phyloP scores from a whole-genome alignment of 2,888 invertebrate species.

The Epinotia nisella region DNA sequence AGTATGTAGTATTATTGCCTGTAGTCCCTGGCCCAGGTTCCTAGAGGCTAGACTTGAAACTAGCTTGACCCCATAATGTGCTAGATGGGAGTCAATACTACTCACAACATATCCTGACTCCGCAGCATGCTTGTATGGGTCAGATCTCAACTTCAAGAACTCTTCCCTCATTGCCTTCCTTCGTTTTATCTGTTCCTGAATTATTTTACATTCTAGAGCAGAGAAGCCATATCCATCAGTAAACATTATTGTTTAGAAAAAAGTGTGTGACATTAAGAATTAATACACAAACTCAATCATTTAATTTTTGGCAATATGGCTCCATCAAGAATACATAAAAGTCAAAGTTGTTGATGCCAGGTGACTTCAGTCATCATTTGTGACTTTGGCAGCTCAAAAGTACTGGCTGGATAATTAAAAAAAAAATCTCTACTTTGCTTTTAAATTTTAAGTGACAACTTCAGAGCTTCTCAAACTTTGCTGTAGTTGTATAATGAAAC shows the following conservation, averaged over 20 bases:
- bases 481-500: conserved; percentile 18
- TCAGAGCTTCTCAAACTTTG: conserved; percentile 20
- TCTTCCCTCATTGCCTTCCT: conserved; percentile 87
- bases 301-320: no score
- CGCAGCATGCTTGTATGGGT: conserved; percentile 89
- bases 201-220: conserved; percentile 75
- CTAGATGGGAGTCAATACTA: conserved; percentile 53
- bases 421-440: conserved; percentile 9
- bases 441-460: background rate
- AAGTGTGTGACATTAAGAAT: background rate
- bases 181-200: conserved; percentile 86
- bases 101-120: conserved; percentile 90
- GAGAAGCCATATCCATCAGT: conserved; percentile 80
- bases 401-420: background rate
- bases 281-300: background rate
- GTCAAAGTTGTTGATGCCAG: background rate
- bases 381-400: conserved; percentile 5
- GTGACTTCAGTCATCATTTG: background rate
- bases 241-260: conserved; percentile 22
- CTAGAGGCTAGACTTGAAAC: no score
- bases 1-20: no score
- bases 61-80: background rate
- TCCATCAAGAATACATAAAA: no score
- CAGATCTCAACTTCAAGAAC: conserved; percentile 88
- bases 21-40: no score